Evolutionary conservation across 2,797 vertebrate genomes (phyloP).

Genomic region (Mareca strepera): DNA sequence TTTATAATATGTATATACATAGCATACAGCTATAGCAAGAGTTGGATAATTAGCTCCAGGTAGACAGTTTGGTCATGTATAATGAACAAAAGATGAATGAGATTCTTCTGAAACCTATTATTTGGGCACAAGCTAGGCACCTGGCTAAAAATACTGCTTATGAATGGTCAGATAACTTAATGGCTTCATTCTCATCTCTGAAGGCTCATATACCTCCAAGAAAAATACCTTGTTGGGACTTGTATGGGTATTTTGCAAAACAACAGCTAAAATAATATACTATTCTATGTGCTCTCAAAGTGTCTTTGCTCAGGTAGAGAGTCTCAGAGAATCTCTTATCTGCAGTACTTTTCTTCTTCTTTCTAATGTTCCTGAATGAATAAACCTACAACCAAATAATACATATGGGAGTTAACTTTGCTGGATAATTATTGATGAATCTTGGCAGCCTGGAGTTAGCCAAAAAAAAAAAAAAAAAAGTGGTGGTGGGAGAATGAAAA

Average conservation of each 20-base stretch:
- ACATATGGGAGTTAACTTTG: background rate
- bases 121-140: background rate
- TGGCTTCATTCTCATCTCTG: background rate
- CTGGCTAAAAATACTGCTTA: background rate
- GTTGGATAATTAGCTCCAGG: rapidly evolving
- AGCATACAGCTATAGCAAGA: background rate
- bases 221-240: background rate
- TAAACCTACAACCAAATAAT: background rate
- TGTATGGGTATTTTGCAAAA: background rate
- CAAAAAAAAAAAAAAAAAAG: background rate
- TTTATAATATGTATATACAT: too few relatives aligned
- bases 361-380: background rate
- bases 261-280: background rate
- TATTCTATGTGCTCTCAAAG: background rate
- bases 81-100: background rate
- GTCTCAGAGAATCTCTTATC: background rate
- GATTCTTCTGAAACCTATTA: background rate
- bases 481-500: background rate
- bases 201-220: background rate
- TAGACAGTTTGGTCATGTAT: background rate
- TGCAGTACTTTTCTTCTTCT: background rate
- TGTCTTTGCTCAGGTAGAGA: background rate
- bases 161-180: background rate
- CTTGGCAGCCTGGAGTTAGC: background rate
- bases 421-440: background rate